Evolutionary conservation across 2,797 vertebrate genomes (phyloP).

Genomic region (Hemitrygon akajei): DNA sequence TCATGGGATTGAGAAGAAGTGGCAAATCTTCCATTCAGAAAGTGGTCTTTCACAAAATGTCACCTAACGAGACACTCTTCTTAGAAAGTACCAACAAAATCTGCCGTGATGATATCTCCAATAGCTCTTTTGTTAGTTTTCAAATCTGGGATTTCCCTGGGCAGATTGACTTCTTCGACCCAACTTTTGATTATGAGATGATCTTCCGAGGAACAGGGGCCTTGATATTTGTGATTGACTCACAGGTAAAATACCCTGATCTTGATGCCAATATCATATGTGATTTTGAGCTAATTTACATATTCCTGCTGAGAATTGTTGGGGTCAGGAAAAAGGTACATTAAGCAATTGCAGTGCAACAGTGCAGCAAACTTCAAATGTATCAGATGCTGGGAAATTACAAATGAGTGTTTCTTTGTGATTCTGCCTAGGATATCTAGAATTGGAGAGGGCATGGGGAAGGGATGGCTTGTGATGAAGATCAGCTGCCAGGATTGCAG

Average conservation of each 20-base stretch:
- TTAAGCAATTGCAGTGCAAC: no score
- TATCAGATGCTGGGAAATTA: no score
- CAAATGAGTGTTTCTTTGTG: no score
- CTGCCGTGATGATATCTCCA: slow-evolving; percentile 80
- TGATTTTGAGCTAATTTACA: neutral
- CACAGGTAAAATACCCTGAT: slow-evolving; percentile 64
- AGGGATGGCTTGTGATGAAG: no score
- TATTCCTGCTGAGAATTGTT: no score
- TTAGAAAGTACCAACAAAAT: slow-evolving; percentile 86
- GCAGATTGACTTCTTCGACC: slow-evolving; percentile 84
- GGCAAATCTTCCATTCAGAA: slow-evolving; percentile 95
- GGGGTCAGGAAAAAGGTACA: no score
- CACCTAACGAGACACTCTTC: slow-evolving; percentile 80
- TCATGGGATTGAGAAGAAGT: slow-evolving; percentile 86
- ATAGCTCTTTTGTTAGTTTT: slow-evolving; percentile 83
- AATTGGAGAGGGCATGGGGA: no score
- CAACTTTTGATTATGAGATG: slow-evolving; percentile 85
- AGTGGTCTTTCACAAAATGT: slow-evolving; percentile 89
- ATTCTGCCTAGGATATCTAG: no score
- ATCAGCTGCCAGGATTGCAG: no score
- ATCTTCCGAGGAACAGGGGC: slow-evolving; percentile 83
- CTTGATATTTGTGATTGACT: slow-evolving; percentile 82
- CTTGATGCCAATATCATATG: neutral
- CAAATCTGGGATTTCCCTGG: slow-evolving; percentile 89
- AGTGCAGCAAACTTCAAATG: no score